phyloP scores from a whole-genome alignment of 2,113 vertebrate genomes.

The Phyllostomus hastatus region DNA sequence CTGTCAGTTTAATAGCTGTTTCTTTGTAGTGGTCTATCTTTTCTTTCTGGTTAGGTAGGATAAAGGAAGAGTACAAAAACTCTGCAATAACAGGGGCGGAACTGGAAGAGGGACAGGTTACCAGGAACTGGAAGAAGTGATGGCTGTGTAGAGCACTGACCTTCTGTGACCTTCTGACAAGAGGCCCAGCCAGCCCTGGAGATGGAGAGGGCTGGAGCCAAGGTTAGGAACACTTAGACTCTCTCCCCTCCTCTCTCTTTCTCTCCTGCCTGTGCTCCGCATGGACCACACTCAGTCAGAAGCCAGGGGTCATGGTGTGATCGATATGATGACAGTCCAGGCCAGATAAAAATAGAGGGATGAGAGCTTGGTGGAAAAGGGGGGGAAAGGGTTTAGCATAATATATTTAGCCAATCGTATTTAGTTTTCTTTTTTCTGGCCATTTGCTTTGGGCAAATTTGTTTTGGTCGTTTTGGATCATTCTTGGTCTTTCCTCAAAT shows the following conservation, averaged over 20 bases:
- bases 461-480: neutral
- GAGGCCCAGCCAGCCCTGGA: neutral
- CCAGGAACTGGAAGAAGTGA: neutral
- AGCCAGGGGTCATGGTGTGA: neutral
- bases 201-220: neutral
- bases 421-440: neutral
- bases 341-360: too few species aligned
- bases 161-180: neutral
- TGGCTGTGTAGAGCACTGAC: neutral
- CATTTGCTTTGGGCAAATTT: neutral
- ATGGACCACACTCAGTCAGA: neutral
- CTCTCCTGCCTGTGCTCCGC: neutral
- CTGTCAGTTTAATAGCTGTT: neutral
- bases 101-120: neutral
- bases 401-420: neutral
- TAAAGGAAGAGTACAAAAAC: neutral
- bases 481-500: neutral
- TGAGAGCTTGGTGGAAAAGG: neutral
- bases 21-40: constrained; percentile 18
- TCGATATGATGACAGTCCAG: neutral
- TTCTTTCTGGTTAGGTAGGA: neutral
- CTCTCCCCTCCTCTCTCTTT: neutral
- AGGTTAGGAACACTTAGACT: neutral
- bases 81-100: neutral
- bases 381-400: neutral